Conservation (phyloP, 2,888 invertebrate species). For the Torymus tubicola region DNA sequence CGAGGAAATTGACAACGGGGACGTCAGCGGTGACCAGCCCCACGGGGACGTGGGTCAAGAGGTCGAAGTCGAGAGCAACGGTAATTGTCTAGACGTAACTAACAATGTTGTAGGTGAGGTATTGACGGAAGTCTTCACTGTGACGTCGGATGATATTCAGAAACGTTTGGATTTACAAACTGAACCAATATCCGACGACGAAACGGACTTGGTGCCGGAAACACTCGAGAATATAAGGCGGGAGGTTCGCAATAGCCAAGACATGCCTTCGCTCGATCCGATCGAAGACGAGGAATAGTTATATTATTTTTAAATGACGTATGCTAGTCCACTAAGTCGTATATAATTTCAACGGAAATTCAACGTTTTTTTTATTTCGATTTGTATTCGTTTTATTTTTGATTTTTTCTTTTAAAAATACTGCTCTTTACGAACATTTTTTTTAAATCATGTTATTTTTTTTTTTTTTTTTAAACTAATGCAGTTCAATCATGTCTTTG, state of each 20-base stretch:
- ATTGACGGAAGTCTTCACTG: constrained; percentile 62
- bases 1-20: too few species aligned
- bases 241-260: constrained; percentile 64
- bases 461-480: neutral
- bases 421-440: neutral
- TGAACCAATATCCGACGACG: constrained; percentile 53
- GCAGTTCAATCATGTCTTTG: neutral
- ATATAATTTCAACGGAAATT: constrained; percentile 25
- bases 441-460: constrained; percentile 13
- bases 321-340: constrained; percentile 48
- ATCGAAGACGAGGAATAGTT: constrained; percentile 57
- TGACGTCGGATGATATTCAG: constrained; percentile 62
- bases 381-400: constrained; percentile 24
- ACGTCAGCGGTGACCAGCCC: constrained; percentile 17
- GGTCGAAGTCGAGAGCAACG: constrained; percentile 58
- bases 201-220: constrained; percentile 52
- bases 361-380: constrained; percentile 33
- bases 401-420: neutral
- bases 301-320: constrained; percentile 16
- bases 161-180: constrained; percentile 54
- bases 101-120: constrained; percentile 56
- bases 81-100: constrained; percentile 56
- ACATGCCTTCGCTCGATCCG: constrained; percentile 65
- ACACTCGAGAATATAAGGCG: constrained; percentile 66
- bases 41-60: constrained; percentile 44